Conservation (phyloP, 2,797 vertebrate genomes). For the Pygocentrus nattereri region DNA sequence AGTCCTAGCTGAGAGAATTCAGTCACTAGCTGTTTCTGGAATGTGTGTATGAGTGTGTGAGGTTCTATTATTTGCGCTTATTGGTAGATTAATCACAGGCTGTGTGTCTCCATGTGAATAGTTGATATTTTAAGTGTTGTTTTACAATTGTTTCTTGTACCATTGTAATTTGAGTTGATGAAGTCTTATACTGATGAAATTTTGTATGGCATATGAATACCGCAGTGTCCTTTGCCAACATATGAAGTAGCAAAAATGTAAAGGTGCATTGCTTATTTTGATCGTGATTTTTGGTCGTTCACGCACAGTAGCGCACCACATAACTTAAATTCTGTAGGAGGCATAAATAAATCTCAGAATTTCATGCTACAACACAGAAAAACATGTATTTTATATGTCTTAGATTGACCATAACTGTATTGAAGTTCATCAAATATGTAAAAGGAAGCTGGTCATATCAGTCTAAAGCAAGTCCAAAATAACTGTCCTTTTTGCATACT, state of each 20-base stretch:
- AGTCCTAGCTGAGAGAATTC: background rate
- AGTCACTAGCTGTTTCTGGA: background rate
- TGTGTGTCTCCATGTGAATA: constrained; percentile 5
- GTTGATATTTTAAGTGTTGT: background rate
- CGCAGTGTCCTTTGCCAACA: background rate
- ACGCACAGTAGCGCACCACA: background rate
- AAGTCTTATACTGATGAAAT: background rate
- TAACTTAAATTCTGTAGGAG: background rate
- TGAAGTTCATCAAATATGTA: background rate
- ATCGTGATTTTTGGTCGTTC: background rate
- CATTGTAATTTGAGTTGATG: background rate
- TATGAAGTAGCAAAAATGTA: background rate
- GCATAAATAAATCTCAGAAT: background rate
- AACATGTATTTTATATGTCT: no score
- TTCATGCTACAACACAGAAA: background rate
- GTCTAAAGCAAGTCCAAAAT: background rate
- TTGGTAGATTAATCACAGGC: background rate
- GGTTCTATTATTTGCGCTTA: constrained; percentile 3
- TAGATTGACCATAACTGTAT: background rate
- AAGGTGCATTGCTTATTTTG: background rate
- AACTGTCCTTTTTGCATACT: background rate
- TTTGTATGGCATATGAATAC: background rate
- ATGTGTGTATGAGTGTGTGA: constrained; percentile 3
- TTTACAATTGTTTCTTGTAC: background rate
- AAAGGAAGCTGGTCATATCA: background rate